Base-by-base conservation (phyloP, 2,888 invertebrate species). In the Drosophila maculinotata region DNA sequence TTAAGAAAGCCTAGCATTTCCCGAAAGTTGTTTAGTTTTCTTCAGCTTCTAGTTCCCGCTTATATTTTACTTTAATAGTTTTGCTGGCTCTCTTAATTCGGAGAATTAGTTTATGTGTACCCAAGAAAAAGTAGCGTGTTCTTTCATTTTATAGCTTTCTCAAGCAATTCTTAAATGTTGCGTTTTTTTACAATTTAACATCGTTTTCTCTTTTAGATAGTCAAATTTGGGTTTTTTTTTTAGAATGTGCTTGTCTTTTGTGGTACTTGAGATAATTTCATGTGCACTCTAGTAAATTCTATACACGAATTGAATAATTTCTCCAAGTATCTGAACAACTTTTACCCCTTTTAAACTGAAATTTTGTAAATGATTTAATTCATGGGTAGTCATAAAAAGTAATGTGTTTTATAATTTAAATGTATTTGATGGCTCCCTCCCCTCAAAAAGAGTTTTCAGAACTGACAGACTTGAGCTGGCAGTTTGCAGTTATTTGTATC, bases 91-190 rank as follows among this genome's bases (percentile, higher is more conserved):
- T 44, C 44, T 28, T 8, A 15, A n/a, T 30, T 45, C 45, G 9
- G 30, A 17, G 45, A 45, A 45, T 12, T 9, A 9, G 30, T 31
- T 45, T 45, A 30, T 20, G 17, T 45, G 30, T 6, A 6, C 12
- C 1, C 9, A 15, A 41, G 8, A 15, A 44, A 9, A 9, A 9
- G 6, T 9, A 7, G 30, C n/a, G 9, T 7, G 45, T 45, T 44
- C 2, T 20, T 14, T 3, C 9, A 45, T 12, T 45, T 45, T 20
- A 31, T 45, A 17, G 45, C 45, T 45, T 20, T 9, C 45, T 31
- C 31, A 9, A 45, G 6, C 45, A 31, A 30, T 45, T 44, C 15
- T 28, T 15, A 28, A 28, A 44, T 28, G 28, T 26, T 44, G 20
- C 7, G 12, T 17, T 12, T 31, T 12, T 31, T 12, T 28, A 44